Percentiles rank a stretch among this genome's conserved stretches.
These are phyloP conservation scores for Amphiduros pacificus DNA, from an alignment of 2,888 invertebrate species.

Conservation along the genomic window DNA sequence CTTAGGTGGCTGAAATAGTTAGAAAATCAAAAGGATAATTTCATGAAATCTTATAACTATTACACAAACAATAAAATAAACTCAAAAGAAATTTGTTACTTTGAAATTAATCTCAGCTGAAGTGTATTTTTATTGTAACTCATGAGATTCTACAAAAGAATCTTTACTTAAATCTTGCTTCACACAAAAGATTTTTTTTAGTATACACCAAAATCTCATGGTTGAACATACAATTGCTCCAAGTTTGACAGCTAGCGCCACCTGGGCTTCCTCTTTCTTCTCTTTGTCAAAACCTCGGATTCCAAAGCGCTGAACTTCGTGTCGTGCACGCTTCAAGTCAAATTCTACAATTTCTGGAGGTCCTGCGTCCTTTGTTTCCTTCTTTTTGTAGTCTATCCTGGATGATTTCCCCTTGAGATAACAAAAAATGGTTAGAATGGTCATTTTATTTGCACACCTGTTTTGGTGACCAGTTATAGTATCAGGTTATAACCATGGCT, in stretches of 20 bases:
- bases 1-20: slow-evolving; percentile 6
- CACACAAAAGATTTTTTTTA: too few species aligned
- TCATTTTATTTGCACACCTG: too few species aligned
- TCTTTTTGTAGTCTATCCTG: too few species aligned
- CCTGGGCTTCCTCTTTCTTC: slow-evolving; percentile 78
- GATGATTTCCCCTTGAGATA: too few species aligned
- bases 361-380: too few species aligned
- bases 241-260: slow-evolving; percentile 75
- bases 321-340: slow-evolving; percentile 75
- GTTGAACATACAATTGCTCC: slow-evolving; percentile 70
- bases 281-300: slow-evolving; percentile 74
- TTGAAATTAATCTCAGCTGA: background rate
- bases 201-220: background rate
- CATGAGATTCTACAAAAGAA: too few species aligned
- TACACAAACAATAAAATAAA: background rate
- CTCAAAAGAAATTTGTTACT: background rate
- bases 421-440: too few species aligned
- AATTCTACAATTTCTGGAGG: slow-evolving; percentile 49
- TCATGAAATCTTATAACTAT: background rate
- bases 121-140: too few species aligned
- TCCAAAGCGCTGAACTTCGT: slow-evolving; percentile 83
- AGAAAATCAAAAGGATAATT: background rate
- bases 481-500: too few species aligned
- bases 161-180: too few species aligned
- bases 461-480: too few species aligned